phyloP scores from a whole-genome alignment of 2,113 vertebrate genomes.

The Lophochroa leadbeateri region DNA sequence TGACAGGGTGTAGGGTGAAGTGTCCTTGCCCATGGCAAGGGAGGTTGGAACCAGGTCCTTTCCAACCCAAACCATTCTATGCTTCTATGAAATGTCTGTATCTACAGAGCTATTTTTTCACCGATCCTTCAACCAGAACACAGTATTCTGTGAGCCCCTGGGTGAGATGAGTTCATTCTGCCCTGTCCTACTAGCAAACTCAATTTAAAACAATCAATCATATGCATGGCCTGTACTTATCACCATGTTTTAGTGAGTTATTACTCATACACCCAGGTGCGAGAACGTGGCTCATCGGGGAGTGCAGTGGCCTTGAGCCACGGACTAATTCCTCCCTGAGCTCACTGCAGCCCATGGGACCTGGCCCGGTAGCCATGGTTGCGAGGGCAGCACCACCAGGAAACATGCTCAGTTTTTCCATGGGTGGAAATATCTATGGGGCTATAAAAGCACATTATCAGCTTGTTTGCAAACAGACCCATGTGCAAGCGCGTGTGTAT shows the following conservation, averaged over 20 bases:
- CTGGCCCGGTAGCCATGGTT: fast-evolving
- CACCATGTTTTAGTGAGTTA: neutral
- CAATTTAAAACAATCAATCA: neutral
- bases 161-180: neutral
- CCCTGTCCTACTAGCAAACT: neutral
- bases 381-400: neutral
- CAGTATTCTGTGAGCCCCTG: neutral
- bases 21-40: neutral
- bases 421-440: neutral
- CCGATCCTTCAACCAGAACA: neutral
- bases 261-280: neutral
- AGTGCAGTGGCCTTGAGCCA: fast-evolving
- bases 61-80: neutral
- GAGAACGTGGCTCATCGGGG: neutral
- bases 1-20: neutral
- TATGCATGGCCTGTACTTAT: fast-evolving
- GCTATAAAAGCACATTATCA: neutral
- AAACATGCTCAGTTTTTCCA: neutral
- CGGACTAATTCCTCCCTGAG: neutral
- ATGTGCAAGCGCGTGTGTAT: fast-evolving
- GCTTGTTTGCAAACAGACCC: neutral
- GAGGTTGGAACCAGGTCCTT: neutral
- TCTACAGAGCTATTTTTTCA: neutral
- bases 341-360: neutral
- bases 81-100: neutral